Evolutionary conservation across 2,113 vertebrate genomes (phyloP).

Genomic region (Festucalex cinctus): DNA sequence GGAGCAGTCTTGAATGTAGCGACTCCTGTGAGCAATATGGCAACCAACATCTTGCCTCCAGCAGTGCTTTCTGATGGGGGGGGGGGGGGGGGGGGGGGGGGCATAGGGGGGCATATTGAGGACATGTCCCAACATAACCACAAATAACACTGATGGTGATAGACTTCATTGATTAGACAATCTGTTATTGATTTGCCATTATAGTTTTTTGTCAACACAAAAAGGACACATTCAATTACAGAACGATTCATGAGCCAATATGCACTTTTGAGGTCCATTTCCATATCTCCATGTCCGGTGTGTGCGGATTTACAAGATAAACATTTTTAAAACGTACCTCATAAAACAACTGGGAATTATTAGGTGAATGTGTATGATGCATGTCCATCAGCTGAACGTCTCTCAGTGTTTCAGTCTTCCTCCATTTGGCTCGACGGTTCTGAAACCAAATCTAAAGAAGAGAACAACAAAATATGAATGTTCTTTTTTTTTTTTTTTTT

Average conservation of each 20-base stretch:
- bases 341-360: slow-evolving; percentile 21
- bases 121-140: background rate
- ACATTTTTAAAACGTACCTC: slow-evolving; percentile 32
- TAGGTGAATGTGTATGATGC: slow-evolving; percentile 9
- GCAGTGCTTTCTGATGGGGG: slow-evolving; percentile 25
- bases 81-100: background rate
- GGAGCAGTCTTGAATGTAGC: slow-evolving; percentile 16
- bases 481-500: no score
- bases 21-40: slow-evolving; percentile 37
- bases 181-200: background rate
- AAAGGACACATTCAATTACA: background rate
- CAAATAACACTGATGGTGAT: background rate
- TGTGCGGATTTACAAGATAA: background rate
- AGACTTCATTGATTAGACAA: background rate
- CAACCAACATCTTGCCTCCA: slow-evolving; percentile 34
- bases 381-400: slow-evolving; percentile 36
- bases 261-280: no score
- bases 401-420: slow-evolving; percentile 54
- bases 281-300: background rate
- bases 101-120: background rate
- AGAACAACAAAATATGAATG: background rate
- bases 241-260: background rate
- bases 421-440: slow-evolving; percentile 65
- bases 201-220: background rate
- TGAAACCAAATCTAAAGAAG: slow-evolving; percentile 64